Evolutionary conservation across 2,797 vertebrate genomes (phyloP).

Genomic region (Holocentrus rufus): DNA sequence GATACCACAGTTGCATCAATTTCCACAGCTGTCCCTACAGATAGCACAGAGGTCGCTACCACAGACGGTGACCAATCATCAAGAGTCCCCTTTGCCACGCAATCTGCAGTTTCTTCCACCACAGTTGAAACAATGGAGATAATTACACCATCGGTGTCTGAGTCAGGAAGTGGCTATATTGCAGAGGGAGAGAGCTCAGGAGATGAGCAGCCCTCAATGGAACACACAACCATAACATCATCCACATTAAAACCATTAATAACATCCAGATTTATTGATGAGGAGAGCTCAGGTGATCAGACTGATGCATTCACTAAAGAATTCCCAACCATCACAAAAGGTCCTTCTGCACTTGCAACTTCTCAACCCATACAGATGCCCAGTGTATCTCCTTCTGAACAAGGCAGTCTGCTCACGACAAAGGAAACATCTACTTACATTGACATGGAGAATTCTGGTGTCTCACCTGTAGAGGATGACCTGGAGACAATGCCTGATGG

Average conservation of each 20-base stretch:
- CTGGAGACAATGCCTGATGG: slow-evolving; percentile 63
- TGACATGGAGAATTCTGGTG: slow-evolving; percentile 65
- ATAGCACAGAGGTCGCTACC: slow-evolving; percentile 3
- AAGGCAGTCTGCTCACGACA: slow-evolving; percentile 20
- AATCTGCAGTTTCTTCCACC: background rate
- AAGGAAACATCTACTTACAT: slow-evolving; percentile 42
- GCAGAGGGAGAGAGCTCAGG: slow-evolving; percentile 34
- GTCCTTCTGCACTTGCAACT: slow-evolving; percentile 15
- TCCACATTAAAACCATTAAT: slow-evolving; percentile 27
- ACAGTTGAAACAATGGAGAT: background rate
- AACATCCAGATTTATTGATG: background rate
- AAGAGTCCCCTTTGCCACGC: background rate
- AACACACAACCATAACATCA: slow-evolving; percentile 9
- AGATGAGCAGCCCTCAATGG: slow-evolving; percentile 16
- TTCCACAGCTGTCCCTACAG: slow-evolving; percentile 9
- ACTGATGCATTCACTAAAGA: background rate
- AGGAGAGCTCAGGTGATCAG: slow-evolving; percentile 19
- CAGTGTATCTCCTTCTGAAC: slow-evolving; percentile 12
- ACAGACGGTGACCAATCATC: slow-evolving; percentile 13
- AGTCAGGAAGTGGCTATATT: slow-evolving; percentile 47
- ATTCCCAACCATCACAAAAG: slow-evolving; percentile 25
- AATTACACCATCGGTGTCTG: slow-evolving; percentile 12
- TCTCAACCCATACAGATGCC: slow-evolving; percentile 35
- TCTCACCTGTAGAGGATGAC: slow-evolving; percentile 50
- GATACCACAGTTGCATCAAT: background rate